Evolutionary conservation across 1,140 invertebrate genomes (phyloP).

Genomic region (Platorchestia sp.): DNA sequence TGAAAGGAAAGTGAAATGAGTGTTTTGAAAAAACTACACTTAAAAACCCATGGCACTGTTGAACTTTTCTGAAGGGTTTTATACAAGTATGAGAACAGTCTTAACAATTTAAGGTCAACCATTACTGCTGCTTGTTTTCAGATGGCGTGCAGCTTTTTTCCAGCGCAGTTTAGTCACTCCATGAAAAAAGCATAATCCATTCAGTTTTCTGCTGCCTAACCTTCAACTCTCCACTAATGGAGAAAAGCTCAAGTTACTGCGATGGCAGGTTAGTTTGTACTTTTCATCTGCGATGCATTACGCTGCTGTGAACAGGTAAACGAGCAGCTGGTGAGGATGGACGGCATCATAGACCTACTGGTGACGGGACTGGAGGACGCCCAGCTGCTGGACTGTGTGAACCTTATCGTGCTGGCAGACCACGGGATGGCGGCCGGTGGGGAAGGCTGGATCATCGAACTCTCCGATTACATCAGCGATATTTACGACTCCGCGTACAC

Average conservation of each 20-base stretch:
- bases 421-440: constrained; percentile 80
- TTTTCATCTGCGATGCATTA: background rate
- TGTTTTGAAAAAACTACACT: too few relatives aligned
- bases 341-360: constrained; percentile 76
- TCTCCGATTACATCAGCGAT: constrained; percentile 74
- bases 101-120: too few relatives aligned
- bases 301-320: constrained; percentile 69
- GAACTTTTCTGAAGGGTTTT: too few relatives aligned
- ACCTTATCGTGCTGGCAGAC: constrained; percentile 81
- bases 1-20: too few relatives aligned
- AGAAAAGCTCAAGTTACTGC: background rate
- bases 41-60: too few relatives aligned
- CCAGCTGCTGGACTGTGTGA: constrained; percentile 75
- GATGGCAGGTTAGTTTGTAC: background rate
- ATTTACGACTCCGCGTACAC: constrained; percentile 59
- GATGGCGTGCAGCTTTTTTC: background rate
- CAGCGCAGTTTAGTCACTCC: background rate
- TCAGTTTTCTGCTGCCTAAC: background rate
- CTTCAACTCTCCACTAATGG: background rate
- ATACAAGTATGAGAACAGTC: too few relatives aligned
- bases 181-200: background rate
- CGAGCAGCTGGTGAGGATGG: constrained; percentile 74
- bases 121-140: too few relatives aligned
- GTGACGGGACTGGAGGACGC: constrained; percentile 73
- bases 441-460: constrained; percentile 75